A percentile compares a stretch with the other conserved stretches of the same genome.
Conservation (phyloP, 2,888 invertebrate species). For the Polyommatus iphigenia region DNA sequence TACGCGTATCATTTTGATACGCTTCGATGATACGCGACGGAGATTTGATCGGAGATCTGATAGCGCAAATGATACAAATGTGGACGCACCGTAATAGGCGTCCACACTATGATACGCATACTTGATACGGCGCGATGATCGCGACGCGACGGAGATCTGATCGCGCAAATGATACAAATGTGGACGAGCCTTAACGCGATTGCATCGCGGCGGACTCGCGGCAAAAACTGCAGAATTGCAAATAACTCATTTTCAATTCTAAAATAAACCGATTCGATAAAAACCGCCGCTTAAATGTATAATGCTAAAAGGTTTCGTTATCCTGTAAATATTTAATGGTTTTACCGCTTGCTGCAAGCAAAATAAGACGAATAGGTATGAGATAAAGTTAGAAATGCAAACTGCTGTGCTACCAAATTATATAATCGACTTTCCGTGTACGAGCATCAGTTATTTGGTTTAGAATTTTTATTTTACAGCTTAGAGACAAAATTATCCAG, state of each 20-base stretch:
- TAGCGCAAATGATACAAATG: no score
- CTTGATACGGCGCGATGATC: no score
- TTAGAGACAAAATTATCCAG: background rate
- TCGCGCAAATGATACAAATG: no score
- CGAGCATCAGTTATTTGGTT: background rate
- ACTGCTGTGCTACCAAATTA: constrained; percentile 2
- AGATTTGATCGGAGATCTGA: no score
- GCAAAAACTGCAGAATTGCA: constrained; percentile 25
- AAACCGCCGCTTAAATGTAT: constrained; percentile 30
- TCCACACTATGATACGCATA: no score
- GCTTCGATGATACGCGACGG: no score
- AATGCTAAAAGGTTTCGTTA: constrained; percentile 32
- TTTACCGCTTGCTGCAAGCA: constrained; percentile 3
- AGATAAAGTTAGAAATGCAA: constrained; percentile 16
- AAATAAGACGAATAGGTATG: constrained; percentile 19
- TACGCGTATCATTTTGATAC: no score
- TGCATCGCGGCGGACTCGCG: background rate
- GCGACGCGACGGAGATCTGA: no score
- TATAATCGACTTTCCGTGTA: background rate
- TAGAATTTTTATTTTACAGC: background rate
- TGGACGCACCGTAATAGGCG: no score
- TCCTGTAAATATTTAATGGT: constrained; percentile 28
- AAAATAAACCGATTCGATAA: constrained; percentile 29
- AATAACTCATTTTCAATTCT: constrained; percentile 29
- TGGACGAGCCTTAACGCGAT: no score